A percentile compares a stretch with the other conserved stretches of the same genome.
phyloP scores from a whole-genome alignment of 2,888 invertebrate genomes.

The Calameuta filiformis region DNA sequence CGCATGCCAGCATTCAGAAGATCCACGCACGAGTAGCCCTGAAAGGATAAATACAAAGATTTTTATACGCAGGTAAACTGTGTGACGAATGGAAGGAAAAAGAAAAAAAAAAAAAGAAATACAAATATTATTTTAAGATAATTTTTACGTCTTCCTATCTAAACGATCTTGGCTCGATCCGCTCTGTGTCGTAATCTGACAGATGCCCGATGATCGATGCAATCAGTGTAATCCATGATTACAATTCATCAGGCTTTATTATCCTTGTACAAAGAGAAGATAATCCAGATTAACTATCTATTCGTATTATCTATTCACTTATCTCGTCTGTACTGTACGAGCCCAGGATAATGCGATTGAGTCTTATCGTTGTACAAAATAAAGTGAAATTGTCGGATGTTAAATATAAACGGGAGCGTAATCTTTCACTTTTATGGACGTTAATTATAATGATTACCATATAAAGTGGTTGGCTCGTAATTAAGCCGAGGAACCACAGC shows the following conservation, averaged over 20 bases:
- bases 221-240: not conserved
- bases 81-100: not conserved
- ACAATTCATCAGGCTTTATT: not conserved
- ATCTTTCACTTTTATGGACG: slow-evolving; percentile 31
- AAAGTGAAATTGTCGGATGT: slow-evolving; percentile 1
- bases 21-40: slow-evolving; percentile 92
- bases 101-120: not conserved
- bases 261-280: not conserved
- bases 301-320: not conserved
- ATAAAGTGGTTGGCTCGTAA: slow-evolving; percentile 30
- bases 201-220: not conserved
- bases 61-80: not conserved
- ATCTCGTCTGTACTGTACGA: not conserved
- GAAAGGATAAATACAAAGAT: slow-evolving; percentile 52
- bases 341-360: not conserved
- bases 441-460: slow-evolving; percentile 34
- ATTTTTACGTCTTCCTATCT: not conserved
- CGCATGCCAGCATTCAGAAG: slow-evolving; percentile 86
- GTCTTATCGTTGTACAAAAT: not conserved
- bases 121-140: no score
- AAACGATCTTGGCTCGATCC: not conserved
- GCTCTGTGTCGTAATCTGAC: not conserved
- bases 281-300: not conserved
- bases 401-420: slow-evolving; percentile 1
- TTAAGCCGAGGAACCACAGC: slow-evolving; percentile 17